Conservation (phyloP, 2,797 vertebrate genomes). For the Molothrus ater region DNA sequence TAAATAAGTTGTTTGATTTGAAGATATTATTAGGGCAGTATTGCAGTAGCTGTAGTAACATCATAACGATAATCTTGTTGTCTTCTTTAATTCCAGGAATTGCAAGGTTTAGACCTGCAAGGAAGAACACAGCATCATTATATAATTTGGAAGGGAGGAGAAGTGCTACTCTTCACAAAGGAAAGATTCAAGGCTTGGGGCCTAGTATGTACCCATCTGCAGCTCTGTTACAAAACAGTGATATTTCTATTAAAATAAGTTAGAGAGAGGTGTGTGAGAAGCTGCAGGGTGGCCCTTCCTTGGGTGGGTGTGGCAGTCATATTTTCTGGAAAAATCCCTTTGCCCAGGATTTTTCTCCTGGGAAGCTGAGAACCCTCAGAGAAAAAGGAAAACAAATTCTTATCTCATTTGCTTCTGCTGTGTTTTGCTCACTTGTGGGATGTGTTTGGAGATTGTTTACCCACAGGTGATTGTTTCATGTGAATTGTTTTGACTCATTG, state of each 20-base stretch:
- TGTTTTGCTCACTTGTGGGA: no score
- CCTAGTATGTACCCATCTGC: not conserved
- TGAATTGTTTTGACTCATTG: no score
- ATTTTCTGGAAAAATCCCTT: no score
- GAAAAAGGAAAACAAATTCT: no score
- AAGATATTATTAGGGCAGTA: not conserved
- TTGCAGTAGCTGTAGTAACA: not conserved
- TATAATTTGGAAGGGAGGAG: not conserved
- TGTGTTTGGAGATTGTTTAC: no score
- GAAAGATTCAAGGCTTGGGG: not conserved
- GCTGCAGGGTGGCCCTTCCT: not conserved
- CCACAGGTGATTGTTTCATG: no score
- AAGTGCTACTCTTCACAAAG: not conserved
- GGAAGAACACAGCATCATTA: not conserved
- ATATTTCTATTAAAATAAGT: not conserved
- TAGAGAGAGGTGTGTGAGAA: not conserved
- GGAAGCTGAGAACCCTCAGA: no score
- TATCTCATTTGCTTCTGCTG: no score
- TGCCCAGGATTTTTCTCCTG: no score
- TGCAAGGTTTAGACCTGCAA: not conserved
- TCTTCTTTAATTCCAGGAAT: not conserved
- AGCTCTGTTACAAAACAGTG: not conserved
- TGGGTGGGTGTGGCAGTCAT: fast-evolving
- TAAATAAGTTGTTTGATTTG: not conserved
- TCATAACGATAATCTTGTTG: not conserved